Evolutionary conservation across 2,797 vertebrate species (phyloP).

Genomic region (Amazonetta brasiliensis): DNA sequence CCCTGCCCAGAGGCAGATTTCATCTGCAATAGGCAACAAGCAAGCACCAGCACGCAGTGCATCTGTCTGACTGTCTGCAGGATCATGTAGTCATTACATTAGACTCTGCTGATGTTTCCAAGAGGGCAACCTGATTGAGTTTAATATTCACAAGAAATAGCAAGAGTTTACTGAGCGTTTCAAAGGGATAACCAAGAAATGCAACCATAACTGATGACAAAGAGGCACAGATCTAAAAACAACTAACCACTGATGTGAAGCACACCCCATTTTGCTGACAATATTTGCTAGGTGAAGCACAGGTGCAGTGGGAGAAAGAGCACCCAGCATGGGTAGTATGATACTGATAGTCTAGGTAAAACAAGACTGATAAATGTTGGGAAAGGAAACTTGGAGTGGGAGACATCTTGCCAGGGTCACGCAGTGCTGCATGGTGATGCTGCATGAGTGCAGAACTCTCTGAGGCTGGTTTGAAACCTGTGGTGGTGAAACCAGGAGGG

Average conservation of each 20-base stretch:
- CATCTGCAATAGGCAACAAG: background rate
- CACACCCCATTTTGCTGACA: background rate
- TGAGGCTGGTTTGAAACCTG: background rate
- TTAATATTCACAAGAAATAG: background rate
- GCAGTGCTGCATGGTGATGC: background rate
- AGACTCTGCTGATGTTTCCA: background rate
- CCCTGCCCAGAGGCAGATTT: background rate
- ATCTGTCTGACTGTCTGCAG: background rate
- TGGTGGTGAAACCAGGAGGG: background rate
- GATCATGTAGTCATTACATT: background rate
- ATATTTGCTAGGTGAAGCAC: background rate
- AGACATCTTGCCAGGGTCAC: background rate
- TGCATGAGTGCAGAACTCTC: background rate
- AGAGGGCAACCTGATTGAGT: background rate
- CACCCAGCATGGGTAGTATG: background rate
- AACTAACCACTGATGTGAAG: background rate
- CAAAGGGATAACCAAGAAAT: background rate
- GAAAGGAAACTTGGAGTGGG: background rate
- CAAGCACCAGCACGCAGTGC: accelerated
- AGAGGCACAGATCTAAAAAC: background rate
- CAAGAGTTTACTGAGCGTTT: background rate
- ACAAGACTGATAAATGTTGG: background rate
- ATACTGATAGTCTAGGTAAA: background rate
- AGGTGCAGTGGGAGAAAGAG: background rate
- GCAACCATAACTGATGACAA: background rate